A percentile compares a stretch with the other conserved stretches of the same genome.
Conservation (phyloP, 2,113 vertebrate species). For the Etia nguti region DNA sequence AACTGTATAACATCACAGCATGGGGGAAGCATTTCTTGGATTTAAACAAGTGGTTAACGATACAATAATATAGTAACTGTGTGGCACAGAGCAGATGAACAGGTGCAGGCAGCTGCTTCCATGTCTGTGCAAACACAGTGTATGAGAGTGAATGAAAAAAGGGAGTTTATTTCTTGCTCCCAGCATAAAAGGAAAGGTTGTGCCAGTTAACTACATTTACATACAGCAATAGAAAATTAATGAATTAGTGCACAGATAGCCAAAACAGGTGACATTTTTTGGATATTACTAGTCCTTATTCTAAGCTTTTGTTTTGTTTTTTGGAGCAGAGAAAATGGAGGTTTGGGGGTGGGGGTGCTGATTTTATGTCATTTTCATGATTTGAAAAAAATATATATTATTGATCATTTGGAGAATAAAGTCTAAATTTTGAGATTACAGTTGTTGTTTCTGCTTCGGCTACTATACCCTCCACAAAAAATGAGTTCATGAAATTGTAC, state of each 20-base stretch:
- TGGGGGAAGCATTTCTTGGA: not conserved
- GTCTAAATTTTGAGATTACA: not conserved
- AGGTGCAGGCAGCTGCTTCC: not conserved
- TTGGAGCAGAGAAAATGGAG: no score
- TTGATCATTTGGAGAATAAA: not conserved
- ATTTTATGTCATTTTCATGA: no score
- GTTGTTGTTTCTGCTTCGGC: not conserved
- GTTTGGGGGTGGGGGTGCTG: no score
- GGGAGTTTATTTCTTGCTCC: not conserved
- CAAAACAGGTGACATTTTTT: no score
- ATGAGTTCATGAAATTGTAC: not conserved
- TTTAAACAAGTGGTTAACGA: not conserved
- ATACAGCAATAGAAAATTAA: no score
- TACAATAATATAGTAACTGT: not conserved
- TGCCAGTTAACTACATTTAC: not conserved
- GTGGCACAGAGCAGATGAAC: not conserved
- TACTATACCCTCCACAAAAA: not conserved
- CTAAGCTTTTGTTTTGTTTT: no score
- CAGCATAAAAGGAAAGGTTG: not conserved
- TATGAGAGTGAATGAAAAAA: not conserved
- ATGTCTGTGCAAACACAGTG: not conserved
- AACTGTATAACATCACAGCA: not conserved
- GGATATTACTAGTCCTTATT: no score
- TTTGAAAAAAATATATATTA: no score
- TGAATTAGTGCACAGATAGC: no score